Conservation (phyloP, 2,888 invertebrate genomes). For the Agrochola lota region DNA sequence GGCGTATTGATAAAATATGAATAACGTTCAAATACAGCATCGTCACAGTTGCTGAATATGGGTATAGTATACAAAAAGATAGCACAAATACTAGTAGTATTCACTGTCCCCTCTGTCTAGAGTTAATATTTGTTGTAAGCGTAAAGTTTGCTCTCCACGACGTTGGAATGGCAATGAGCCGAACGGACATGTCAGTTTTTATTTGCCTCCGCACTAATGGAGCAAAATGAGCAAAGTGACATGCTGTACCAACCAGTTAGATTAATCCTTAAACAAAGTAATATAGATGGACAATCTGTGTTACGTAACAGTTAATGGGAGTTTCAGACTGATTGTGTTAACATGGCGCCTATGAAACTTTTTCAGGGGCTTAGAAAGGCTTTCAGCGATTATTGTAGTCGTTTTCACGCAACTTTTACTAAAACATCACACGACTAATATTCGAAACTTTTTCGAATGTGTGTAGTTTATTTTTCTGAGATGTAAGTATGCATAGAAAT, state of each 20-base stretch:
- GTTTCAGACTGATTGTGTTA: slow-evolving; percentile 38
- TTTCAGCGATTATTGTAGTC: neutral
- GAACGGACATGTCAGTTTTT: slow-evolving; percentile 75
- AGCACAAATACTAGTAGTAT: slow-evolving; percentile 61
- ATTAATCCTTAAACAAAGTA: slow-evolving; percentile 47
- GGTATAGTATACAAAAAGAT: slow-evolving; percentile 61
- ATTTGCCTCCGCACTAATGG: slow-evolving; percentile 70
- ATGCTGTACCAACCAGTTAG: slow-evolving; percentile 37
- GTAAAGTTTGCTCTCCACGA: slow-evolving; percentile 58
- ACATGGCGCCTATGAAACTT: slow-evolving; percentile 29
- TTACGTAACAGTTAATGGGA: slow-evolving; percentile 10
- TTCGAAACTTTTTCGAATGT: neutral
- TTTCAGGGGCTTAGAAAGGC: slow-evolving; percentile 3
- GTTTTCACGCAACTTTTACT: neutral
- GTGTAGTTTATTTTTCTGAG: neutral
- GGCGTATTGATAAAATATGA: slow-evolving; percentile 59
- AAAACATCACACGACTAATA: neutral
- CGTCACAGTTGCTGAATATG: slow-evolving; percentile 45
- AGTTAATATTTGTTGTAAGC: slow-evolving; percentile 68
- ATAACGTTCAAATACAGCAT: slow-evolving; percentile 46
- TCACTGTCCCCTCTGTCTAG: slow-evolving; percentile 11
- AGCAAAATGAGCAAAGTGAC: slow-evolving; percentile 65
- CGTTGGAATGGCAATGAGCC: slow-evolving; percentile 65
- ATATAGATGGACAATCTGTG: slow-evolving; percentile 40
- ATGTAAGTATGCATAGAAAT: neutral